These are phyloP conservation scores for Radopholus similis DNA, from an alignment of 1,140 invertebrate species.

Conservation along the genomic window DNA sequence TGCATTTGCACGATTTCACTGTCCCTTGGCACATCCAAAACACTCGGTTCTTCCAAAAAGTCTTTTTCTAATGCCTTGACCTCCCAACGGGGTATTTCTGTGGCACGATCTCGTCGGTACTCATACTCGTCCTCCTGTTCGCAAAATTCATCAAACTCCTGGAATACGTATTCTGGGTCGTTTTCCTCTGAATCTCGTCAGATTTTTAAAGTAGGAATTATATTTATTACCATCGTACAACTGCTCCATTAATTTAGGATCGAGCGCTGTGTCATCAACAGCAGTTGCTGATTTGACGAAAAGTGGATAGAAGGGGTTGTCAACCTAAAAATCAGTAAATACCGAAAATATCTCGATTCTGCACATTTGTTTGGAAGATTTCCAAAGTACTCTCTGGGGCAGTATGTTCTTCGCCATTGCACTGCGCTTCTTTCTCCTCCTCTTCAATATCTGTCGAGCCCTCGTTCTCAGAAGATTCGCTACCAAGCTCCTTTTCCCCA, in stretches of 20 bases:
- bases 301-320: constrained; percentile 2
- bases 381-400: too few species aligned
- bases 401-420: constrained; percentile 16
- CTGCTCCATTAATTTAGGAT: neutral
- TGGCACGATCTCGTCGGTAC: constrained; percentile 33
- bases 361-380: too few species aligned
- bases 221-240: neutral
- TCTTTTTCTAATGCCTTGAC: constrained; percentile 20
- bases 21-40: neutral
- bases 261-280: neutral
- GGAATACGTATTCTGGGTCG: constrained; percentile 28
- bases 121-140: constrained; percentile 28
- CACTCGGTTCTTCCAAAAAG: neutral
- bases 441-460: too few species aligned
- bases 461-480: too few species aligned
- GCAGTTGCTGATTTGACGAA: neutral
- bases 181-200: constrained; percentile 4
- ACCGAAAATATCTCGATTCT: neutral
- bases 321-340: neutral
- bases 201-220: neutral
- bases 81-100: constrained; percentile 32
- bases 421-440: neutral
- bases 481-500: neutral
- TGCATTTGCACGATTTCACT: neutral
- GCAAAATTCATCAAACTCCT: constrained; percentile 1